phyloP scores from a whole-genome alignment of 2,888 invertebrate species.

The Omphaloscelis lunosa region DNA sequence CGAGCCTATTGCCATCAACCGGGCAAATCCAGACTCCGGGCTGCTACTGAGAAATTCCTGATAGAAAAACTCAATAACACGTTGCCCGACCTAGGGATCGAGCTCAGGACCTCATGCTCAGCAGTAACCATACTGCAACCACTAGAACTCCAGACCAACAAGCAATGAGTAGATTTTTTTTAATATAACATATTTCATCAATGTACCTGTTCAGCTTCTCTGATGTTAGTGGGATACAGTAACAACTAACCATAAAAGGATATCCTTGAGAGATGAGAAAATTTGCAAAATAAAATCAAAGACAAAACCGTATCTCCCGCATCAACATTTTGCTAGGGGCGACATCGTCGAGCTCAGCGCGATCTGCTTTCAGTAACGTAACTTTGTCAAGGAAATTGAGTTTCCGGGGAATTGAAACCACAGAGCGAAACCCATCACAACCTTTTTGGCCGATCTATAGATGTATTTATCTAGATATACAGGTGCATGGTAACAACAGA shows the following conservation, averaged over 20 bases:
- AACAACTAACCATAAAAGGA: not conserved
- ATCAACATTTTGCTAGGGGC: conserved; percentile 60
- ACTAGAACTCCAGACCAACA: no score
- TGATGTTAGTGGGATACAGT: not conserved
- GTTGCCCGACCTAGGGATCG: no score
- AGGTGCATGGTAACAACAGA: conserved; percentile 1
- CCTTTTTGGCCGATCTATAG: conserved; percentile 37
- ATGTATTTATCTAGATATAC: not conserved
- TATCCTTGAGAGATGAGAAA: conserved; percentile 22
- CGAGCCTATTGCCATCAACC: no score
- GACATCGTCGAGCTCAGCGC: conserved; percentile 45
- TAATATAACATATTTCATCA: not conserved
- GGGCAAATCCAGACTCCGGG: no score
- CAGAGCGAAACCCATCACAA: conserved; percentile 30
- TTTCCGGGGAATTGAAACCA: conserved; percentile 68
- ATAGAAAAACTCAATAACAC: no score
- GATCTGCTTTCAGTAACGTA: conserved; percentile 73
- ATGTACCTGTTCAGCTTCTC: not conserved
- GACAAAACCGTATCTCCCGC: conserved; percentile 53
- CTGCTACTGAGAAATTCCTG: no score
- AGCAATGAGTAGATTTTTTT: not conserved
- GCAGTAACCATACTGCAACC: not conserved
- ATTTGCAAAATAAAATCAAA: conserved; percentile 46
- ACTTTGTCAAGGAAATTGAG: conserved; percentile 78
- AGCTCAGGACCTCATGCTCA: not conserved